Conservation (phyloP, 2,797 vertebrate species). For the Hippoglossus hippoglossus region DNA sequence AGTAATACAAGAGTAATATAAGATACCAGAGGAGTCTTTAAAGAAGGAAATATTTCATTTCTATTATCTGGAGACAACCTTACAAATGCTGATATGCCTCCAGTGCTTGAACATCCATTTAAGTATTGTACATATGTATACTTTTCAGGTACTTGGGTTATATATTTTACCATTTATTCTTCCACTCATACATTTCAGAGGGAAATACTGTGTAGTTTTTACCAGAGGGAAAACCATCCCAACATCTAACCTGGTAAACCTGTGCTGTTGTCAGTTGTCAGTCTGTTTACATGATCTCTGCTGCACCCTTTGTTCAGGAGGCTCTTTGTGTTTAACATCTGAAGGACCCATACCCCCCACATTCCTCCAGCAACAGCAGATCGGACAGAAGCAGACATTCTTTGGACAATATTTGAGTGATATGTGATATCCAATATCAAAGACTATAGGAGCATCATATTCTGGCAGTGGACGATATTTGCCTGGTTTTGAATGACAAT, state of each 20-base stretch:
- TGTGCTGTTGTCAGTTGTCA: background rate
- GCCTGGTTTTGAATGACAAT: too few species aligned
- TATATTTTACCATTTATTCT: background rate
- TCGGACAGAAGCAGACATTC: background rate
- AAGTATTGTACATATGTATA: background rate
- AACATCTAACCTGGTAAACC: background rate
- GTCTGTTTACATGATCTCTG: background rate
- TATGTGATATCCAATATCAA: background rate
- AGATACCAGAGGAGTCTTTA: background rate
- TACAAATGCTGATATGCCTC: background rate
- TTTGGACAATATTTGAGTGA: background rate
- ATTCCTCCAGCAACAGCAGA: background rate
- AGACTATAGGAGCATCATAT: background rate
- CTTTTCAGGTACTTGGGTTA: background rate
- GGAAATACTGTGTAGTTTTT: too few species aligned
- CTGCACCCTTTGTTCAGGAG: background rate
- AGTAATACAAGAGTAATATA: too few species aligned
- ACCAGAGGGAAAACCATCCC: too few species aligned
- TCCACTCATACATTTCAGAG: too few species aligned
- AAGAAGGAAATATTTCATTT: background rate
- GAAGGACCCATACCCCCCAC: background rate
- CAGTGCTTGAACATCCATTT: background rate
- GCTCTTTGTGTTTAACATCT: background rate
- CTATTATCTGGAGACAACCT: background rate
- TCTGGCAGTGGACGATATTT: background rate